Percentiles rank a stretch among this genome's conserved stretches.
Evolutionary conservation across 2,797 vertebrate species (phyloP).

Genomic region (Hyperoplus immaculatus): DNA sequence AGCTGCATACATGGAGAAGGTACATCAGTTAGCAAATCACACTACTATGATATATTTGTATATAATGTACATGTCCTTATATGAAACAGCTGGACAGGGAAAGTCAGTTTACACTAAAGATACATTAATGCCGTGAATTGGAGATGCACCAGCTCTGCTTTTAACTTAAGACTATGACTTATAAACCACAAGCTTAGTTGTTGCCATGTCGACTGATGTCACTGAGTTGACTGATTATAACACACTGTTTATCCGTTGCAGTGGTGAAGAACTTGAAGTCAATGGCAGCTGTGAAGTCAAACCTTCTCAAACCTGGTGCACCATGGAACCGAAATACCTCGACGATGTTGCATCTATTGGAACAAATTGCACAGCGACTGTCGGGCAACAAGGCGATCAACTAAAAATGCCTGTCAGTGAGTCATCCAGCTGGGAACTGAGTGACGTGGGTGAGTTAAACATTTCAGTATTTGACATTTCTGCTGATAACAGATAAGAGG

Average conservation of each 20-base stretch:
- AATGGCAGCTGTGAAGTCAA: constrained; percentile 66
- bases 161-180: background rate
- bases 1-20: background rate
- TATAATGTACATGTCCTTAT: background rate
- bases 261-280: accelerated
- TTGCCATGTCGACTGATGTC: background rate
- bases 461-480: no score
- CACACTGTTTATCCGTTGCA: constrained; percentile 34
- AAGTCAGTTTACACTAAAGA: background rate
- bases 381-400: background rate
- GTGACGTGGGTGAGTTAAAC: constrained; percentile 62
- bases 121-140: background rate
- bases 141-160: background rate
- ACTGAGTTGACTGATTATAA: background rate
- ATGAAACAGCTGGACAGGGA: background rate
- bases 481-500: background rate
- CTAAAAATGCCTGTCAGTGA: background rate
- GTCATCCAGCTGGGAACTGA: constrained; percentile 44
- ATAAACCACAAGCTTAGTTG: background rate
- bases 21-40: no score
- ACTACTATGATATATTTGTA: background rate
- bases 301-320: constrained; percentile 74
- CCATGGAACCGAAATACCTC: constrained; percentile 21
- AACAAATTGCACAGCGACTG: constrained; percentile 56
- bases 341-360: accelerated